A percentile compares a stretch with the other conserved stretches of the same genome.
phyloP scores from a whole-genome alignment of 2,113 vertebrate species.

The Condylura cristata region DNA sequence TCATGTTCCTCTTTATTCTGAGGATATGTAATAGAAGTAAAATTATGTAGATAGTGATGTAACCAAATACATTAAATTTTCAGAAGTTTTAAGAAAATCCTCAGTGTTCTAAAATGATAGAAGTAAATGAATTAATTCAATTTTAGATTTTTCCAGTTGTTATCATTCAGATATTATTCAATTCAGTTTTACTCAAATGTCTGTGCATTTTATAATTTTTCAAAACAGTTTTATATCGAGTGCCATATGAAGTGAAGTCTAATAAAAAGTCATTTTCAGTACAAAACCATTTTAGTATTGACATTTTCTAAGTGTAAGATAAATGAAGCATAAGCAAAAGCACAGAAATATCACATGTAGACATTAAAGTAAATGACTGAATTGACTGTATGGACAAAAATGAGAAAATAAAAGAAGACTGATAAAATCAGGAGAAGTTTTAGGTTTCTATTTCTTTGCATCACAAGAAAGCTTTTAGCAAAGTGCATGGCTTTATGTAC shows the following conservation, averaged over 20 bases:
- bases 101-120: not conserved
- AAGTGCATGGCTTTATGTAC: slow-evolving; percentile 24
- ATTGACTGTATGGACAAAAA: slow-evolving; percentile 43
- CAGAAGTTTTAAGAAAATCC: not conserved
- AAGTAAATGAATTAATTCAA: not conserved
- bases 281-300: not conserved
- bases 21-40: not conserved
- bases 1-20: not conserved
- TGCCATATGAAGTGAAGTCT: not conserved
- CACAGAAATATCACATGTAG: not conserved
- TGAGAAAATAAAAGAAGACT: not conserved
- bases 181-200: not conserved
- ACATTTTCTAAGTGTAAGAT: slow-evolving; percentile 41
- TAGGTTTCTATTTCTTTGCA: slow-evolving; percentile 39
- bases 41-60: not conserved
- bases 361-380: slow-evolving; percentile 21
- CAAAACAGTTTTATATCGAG: not conserved
- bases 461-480: slow-evolving; percentile 46
- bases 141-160: not conserved
- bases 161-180: not conserved
- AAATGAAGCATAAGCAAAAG: not conserved
- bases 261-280: not conserved
- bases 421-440: slow-evolving; percentile 30
- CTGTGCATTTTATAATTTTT: not conserved
- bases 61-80: not conserved